These are phyloP conservation scores for Caradrina kadenii DNA, from an alignment of 2,888 invertebrate genomes.

Conservation along the genomic window DNA sequence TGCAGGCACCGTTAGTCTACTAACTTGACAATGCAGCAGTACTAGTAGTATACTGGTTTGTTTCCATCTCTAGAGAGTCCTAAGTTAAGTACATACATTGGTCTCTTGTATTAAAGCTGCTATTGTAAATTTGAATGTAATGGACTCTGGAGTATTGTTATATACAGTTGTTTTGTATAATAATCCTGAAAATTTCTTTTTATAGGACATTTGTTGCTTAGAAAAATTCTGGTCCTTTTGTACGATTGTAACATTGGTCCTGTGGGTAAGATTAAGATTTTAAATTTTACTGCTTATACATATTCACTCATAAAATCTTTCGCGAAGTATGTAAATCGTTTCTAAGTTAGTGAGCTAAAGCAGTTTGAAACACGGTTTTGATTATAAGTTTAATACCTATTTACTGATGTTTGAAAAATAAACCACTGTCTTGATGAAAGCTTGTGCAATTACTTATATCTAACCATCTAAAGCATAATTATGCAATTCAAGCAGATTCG, in stretches of 20 bases:
- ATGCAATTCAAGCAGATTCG: not conserved
- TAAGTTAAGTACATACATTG: slow-evolving; percentile 29
- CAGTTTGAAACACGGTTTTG: too few relatives aligned
- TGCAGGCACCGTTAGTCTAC: not conserved
- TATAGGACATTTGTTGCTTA: not conserved
- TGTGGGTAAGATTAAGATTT: slow-evolving; percentile 5
- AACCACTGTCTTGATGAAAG: too few relatives aligned
- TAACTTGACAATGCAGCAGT: slow-evolving; percentile 2
- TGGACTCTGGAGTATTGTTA: slow-evolving; percentile 34
- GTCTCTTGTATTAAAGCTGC: slow-evolving; percentile 23
- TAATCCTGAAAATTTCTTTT: not conserved
- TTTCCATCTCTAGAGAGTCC: slow-evolving; percentile 12
- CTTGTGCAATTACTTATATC: too few relatives aligned
- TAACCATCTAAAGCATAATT: too few relatives aligned
- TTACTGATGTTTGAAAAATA: too few relatives aligned
- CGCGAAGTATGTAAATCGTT: not conserved
- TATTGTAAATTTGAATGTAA: slow-evolving; percentile 44
- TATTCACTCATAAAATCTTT: too few relatives aligned
- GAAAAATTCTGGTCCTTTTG: not conserved
- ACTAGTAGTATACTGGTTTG: slow-evolving; percentile 1
- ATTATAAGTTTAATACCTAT: too few relatives aligned
- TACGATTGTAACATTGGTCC: slow-evolving; percentile 6
- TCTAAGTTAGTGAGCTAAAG: too few relatives aligned
- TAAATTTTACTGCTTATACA: not conserved
- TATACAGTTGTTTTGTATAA: slow-evolving; percentile 4